phyloP scores from a whole-genome alignment of 2,888 invertebrate species.

The Drosophila melanosoma region DNA sequence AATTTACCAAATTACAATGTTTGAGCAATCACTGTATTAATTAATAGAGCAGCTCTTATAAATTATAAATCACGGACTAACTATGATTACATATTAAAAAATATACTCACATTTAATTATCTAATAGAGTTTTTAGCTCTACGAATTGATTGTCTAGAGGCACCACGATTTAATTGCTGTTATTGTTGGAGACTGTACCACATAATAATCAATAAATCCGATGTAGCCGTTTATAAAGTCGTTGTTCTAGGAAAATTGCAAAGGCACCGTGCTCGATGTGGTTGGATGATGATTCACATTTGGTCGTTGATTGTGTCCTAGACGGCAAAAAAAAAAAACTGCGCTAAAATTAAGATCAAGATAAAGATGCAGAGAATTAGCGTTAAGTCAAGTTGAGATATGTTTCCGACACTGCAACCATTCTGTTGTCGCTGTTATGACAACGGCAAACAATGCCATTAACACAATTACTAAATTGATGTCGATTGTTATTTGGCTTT shows the following conservation, averaged over 20 bases:
- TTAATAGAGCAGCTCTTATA: neutral
- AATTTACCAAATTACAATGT: neutral
- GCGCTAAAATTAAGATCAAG: slow-evolving; percentile 12
- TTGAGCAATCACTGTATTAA: neutral
- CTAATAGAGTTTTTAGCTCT: neutral
- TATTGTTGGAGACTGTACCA: neutral
- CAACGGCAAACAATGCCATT: slow-evolving; percentile 56
- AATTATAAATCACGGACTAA: neutral
- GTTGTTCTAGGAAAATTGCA: slow-evolving; percentile 6
- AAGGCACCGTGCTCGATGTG: slow-evolving; percentile 14
- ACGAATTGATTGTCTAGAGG: slow-evolving; percentile 10
- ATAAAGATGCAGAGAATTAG: slow-evolving; percentile 15
- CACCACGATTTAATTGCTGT: neutral
- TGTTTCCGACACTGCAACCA: slow-evolving; percentile 1
- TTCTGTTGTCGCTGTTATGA: slow-evolving; percentile 13
- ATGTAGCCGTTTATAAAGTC: slow-evolving; percentile 3
- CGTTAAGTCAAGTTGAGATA: slow-evolving; percentile 8
- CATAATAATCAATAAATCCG: neutral
- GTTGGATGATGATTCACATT: slow-evolving; percentile 6
- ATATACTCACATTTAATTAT: slow-evolving; percentile 13
- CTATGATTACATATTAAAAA: neutral
- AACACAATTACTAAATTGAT: slow-evolving; percentile 39
- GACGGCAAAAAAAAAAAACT: neutral
- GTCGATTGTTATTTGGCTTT: slow-evolving; percentile 4
- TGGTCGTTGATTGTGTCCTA: slow-evolving; percentile 6